Percentiles rank a stretch among this genome's conserved stretches.
These are phyloP conservation scores for Orycteropus afer DNA, from an alignment of 2,113 vertebrate species.

Conservation along the genomic window DNA sequence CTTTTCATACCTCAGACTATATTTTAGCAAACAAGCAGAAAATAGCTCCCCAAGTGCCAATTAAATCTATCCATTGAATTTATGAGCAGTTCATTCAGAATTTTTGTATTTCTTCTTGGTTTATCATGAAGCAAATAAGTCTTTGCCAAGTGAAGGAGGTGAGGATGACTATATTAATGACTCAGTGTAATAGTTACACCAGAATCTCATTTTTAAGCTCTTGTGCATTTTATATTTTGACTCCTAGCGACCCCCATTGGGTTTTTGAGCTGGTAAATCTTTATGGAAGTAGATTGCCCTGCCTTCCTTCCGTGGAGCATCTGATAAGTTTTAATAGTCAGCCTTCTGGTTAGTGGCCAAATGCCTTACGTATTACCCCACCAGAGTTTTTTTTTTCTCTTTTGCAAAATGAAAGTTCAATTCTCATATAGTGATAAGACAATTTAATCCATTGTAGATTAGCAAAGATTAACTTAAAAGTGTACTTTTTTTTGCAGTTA, in stretches of 20 bases:
- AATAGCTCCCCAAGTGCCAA: constrained; percentile 19
- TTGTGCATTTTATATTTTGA: neutral
- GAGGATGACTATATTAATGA: neutral
- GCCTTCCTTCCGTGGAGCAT: too few species aligned
- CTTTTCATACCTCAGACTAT: neutral
- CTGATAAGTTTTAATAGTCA: too few species aligned
- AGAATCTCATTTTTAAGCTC: neutral
- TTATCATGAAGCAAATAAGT: constrained; percentile 61
- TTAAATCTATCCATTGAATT: constrained; percentile 43
- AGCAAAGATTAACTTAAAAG: constrained; percentile 22
- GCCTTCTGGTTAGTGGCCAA: too few species aligned
- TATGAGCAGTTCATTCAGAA: constrained; percentile 58
- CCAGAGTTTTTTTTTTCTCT: too few species aligned
- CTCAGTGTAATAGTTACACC: neutral
- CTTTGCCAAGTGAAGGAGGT: constrained; percentile 10
- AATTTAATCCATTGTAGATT: neutral
- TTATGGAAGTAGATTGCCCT: too few species aligned
- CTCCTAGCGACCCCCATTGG: too few species aligned
- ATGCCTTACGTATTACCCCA: too few species aligned
- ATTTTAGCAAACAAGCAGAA: constrained; percentile 6
- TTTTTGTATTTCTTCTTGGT: constrained; percentile 33
- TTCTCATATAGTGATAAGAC: neutral
- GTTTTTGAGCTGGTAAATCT: too few species aligned
- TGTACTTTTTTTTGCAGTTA: neutral
- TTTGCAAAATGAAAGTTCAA: neutral